phyloP scores from a whole-genome alignment of 2,888 invertebrate genomes.

The Philhelius pedissequus region DNA sequence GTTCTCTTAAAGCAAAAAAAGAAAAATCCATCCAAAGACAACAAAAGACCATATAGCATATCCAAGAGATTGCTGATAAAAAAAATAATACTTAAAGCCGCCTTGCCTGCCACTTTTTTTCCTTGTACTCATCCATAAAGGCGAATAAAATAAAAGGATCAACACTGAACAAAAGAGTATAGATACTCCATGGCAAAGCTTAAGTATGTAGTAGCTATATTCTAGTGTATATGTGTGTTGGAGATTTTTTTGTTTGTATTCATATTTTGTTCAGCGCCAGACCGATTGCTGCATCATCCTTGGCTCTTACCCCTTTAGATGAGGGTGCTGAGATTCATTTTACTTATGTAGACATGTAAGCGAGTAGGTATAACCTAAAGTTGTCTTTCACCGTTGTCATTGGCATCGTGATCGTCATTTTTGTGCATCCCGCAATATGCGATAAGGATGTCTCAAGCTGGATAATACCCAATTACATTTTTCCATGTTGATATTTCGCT shows the following conservation, averaged over 20 bases:
- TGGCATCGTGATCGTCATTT: not conserved
- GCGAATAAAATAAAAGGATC: constrained; percentile 43
- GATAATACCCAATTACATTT: constrained; percentile 50
- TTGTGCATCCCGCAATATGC: constrained; percentile 3
- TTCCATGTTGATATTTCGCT: not conserved
- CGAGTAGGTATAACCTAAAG: no score
- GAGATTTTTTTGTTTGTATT: not conserved
- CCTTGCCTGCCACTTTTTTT: not conserved
- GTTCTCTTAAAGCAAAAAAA: not conserved
- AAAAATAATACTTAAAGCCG: constrained; percentile 40
- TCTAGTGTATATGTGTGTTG: not conserved
- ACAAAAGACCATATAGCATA: constrained; percentile 5
- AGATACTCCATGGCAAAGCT: constrained; percentile 44
- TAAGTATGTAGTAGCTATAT: constrained; percentile 43
- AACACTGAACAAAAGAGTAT: constrained; percentile 43
- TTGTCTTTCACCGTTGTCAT: not conserved
- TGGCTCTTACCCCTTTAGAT: constrained; percentile 29
- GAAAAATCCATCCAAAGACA: not conserved
- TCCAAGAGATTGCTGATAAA: constrained; percentile 45
- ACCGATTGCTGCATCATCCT: constrained; percentile 40
- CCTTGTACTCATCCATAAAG: not conserved
- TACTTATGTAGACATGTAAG: not conserved
- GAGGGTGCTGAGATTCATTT: not conserved
- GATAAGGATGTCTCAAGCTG: constrained; percentile 53
- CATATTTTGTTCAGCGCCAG: constrained; percentile 13